phyloP scores from a whole-genome alignment of 2,797 vertebrate genomes.

The Sitta carolinensis region DNA sequence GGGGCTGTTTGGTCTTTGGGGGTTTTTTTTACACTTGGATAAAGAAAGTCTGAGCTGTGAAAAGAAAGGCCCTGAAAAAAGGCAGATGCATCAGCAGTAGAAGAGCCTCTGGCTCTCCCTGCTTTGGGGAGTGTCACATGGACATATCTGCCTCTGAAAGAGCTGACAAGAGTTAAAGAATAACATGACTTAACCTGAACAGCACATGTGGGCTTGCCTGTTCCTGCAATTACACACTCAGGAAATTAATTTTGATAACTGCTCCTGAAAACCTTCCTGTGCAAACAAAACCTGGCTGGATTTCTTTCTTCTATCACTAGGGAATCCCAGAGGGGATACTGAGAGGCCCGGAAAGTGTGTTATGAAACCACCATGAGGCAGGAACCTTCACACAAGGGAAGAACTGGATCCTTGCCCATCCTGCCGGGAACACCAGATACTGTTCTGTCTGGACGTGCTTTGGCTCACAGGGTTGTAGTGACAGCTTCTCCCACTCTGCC shows the following conservation, averaged over 20 bases:
- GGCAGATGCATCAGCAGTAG: not conserved
- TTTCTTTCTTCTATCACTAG: not conserved
- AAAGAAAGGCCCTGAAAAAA: not conserved
- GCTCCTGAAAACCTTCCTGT: not conserved
- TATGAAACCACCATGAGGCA: not conserved
- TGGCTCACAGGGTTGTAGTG: not conserved
- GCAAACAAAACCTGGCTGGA: not conserved
- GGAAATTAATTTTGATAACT: not conserved
- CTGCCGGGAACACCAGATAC: fast-evolving
- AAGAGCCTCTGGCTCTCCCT: not conserved
- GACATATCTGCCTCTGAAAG: not conserved
- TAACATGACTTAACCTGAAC: not conserved
- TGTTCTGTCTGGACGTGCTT: not conserved
- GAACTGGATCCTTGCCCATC: not conserved
- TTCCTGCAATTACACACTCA: not conserved
- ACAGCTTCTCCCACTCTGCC: not conserved
- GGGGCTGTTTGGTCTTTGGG: not conserved
- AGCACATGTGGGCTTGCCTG: fast-evolving
- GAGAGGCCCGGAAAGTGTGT: not conserved
- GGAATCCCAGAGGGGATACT: not conserved
- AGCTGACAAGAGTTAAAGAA: not conserved
- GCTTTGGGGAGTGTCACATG: not conserved
- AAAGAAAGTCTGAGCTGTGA: not conserved
- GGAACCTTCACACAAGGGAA: not conserved
- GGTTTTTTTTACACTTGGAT: not conserved